Evolutionary conservation across 2,797 vertebrate species (phyloP).

Genomic region (Helarctos malayanus): DNA sequence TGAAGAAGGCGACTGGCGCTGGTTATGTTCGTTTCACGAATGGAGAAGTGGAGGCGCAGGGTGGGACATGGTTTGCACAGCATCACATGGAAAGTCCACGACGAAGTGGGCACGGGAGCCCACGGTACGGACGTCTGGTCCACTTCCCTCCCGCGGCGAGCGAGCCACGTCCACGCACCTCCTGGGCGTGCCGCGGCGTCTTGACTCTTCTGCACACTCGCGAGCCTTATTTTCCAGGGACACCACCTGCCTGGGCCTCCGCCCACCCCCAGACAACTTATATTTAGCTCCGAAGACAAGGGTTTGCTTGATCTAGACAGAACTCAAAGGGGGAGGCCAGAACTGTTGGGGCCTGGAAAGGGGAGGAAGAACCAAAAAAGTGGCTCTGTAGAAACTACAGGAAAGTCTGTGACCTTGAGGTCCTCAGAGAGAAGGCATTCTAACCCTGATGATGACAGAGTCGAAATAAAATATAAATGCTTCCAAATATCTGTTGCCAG

Average conservation of each 20-base stretch:
- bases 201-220: background rate
- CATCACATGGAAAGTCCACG: background rate
- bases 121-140: background rate
- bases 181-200: accelerated
- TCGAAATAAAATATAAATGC: slow-evolving; percentile 87
- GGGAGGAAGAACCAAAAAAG: slow-evolving; percentile 82
- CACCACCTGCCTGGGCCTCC: background rate
- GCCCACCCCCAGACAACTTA: slow-evolving; percentile 9
- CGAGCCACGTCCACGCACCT: background rate
- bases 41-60: background rate
- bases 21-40: slow-evolving; percentile 11
- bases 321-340: slow-evolving; percentile 80
- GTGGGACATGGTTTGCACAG: background rate
- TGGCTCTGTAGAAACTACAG: slow-evolving; percentile 79
- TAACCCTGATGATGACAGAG: slow-evolving; percentile 83
- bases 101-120: background rate
- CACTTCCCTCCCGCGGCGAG: background rate
- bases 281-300: slow-evolving; percentile 74
- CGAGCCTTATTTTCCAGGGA: slow-evolving; percentile 35
- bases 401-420: slow-evolving; percentile 86
- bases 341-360: slow-evolving; percentile 68
- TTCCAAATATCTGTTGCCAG: slow-evolving; percentile 90
- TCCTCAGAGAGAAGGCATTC: slow-evolving; percentile 81
- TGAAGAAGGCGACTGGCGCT: background rate
- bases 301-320: slow-evolving; percentile 70